Base-by-base conservation (phyloP, 2,113 vertebrate genomes). In the Ammodytes dubius region DNA sequence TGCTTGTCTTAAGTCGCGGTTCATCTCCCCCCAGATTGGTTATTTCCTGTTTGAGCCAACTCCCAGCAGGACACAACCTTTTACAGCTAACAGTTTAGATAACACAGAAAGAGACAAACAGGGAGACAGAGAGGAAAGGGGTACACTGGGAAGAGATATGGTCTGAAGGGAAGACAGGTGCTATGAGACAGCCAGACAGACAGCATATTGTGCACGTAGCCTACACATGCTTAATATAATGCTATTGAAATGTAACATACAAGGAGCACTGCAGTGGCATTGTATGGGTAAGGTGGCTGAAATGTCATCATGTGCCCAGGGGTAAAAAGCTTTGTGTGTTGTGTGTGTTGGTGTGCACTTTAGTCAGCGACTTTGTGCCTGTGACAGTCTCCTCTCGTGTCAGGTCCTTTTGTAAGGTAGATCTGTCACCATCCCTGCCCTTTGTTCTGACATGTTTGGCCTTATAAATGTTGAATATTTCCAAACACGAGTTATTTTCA, bases 11-110 rank as follows among this genome's bases (percentile, higher is more conserved):
- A 8, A 82, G 68, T 39, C 40, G 1, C 68, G 17, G 43, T 80
- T 74, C 76, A 57, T 91, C 27, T 27, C 83, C 70, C 77, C 53
- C 56, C 70, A 61, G 39, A 84, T 88, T 68, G 70, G 76, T 76
- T 72, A 79, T 85, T 91, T 91, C 91, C 89, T 90, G 91, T 91
- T 82, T 77, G 14, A 86, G 58, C 40, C 52, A n/a, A 60, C 61
- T 88, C 79, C 53, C 54, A 65, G 58, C 88, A 35, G 61, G 64
- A 84, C 71, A 19, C 46, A 17, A 75, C 81, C 67, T 49, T 81
- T 53, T 86, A 66, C 45, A 42, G 77, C 50, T 50, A 60, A 37
- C 57, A 19, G 71, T 67, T 87, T 81, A 77, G 86, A 88, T 86
- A 90, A 91, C 85, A 79, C 11, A 35, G 45, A 80, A 39, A 80